These are phyloP conservation scores for Diachrysia chrysitis DNA, from an alignment of 2,888 invertebrate genomes.

Conservation along the genomic window DNA sequence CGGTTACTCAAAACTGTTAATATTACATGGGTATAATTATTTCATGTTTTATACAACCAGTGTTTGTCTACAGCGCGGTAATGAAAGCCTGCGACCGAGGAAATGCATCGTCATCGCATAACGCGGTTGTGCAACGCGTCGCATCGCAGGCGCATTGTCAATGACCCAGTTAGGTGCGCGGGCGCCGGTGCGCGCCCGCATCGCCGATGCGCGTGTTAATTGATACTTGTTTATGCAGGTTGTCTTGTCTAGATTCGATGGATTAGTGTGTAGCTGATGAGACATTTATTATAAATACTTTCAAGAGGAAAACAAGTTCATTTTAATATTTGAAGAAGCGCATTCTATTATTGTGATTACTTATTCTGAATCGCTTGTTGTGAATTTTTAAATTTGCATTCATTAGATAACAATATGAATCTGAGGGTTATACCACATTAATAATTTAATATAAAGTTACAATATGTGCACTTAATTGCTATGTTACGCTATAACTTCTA, in stretches of 20 bases:
- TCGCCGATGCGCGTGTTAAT: slow-evolving; percentile 36
- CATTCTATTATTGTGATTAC: no score
- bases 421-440: background rate
- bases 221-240: slow-evolving; percentile 24
- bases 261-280: background rate
- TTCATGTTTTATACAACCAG: background rate
- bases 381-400: no score
- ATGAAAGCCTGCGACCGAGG: slow-evolving; percentile 13
- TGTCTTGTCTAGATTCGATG: slow-evolving; percentile 9
- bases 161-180: slow-evolving; percentile 61
- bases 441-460: background rate
- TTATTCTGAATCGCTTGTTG: no score
- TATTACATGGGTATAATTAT: no score
- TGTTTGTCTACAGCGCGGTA: background rate
- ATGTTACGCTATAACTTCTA: no score
- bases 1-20: no score
- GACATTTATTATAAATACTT: background rate
- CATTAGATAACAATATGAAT: background rate
- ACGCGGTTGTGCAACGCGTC: slow-evolving; percentile 15
- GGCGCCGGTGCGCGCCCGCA: slow-evolving; percentile 49
- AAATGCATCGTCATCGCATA: slow-evolving; percentile 46
- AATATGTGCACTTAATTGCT: no score
- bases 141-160: slow-evolving; percentile 51
- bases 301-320: background rate
- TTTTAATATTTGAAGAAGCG: background rate